phyloP scores from a whole-genome alignment of 2,888 invertebrate genomes.

The Athripsodes cinereus region DNA sequence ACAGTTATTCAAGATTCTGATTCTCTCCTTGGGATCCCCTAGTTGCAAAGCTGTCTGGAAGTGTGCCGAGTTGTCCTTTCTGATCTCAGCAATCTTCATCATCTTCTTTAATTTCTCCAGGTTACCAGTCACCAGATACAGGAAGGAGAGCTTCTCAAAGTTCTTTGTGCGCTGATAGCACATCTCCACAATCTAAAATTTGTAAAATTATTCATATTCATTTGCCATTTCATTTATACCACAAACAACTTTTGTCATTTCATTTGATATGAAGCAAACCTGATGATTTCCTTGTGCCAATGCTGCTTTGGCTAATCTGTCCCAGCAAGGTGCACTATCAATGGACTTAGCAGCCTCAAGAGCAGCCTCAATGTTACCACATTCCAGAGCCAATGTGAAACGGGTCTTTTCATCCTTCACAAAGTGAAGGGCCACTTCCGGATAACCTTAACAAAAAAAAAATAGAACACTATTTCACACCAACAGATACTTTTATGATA shows the following conservation, averaged over 20 bases:
- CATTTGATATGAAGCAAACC: constrained; percentile 39
- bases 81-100: constrained; percentile 98
- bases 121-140: constrained; percentile 97
- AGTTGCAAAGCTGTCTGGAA: constrained; percentile 91
- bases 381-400: constrained; percentile 92
- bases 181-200: constrained; percentile 81
- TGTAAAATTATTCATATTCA: neutral
- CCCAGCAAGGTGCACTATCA: constrained; percentile 95
- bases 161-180: constrained; percentile 99
- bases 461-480: neutral
- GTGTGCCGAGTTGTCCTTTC: constrained; percentile 94
- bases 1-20: constrained; percentile 72
- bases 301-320: constrained; percentile 89
- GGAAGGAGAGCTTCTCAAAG: constrained; percentile 96
- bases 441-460: constrained; percentile 66
- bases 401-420: constrained; percentile 98
- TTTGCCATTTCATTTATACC: constrained; percentile 1
- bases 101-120: constrained; percentile 95
- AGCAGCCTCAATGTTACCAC: constrained; percentile 97
- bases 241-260: neutral
- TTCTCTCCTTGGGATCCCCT: constrained; percentile 87
- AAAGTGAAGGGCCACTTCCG: constrained; percentile 97
- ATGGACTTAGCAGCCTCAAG: constrained; percentile 91
- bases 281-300: constrained; percentile 90
- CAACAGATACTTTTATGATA: neutral